Evolutionary conservation across 2,797 vertebrate genomes (phyloP), one percentile per base, ranked within the genome.

Genomic region (Ptychobarbus kaznakovi): DNA sequence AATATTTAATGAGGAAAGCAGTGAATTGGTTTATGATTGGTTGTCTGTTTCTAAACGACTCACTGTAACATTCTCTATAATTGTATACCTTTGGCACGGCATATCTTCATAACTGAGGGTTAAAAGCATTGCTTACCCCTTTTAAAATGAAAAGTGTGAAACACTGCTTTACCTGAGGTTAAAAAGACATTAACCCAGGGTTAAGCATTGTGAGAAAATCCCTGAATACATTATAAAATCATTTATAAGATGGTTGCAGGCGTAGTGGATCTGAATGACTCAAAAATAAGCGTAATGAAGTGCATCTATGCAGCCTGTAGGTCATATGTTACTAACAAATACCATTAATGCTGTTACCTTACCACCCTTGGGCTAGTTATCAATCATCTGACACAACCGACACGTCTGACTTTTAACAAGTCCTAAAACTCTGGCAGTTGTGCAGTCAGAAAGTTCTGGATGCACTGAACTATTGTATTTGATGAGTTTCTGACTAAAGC

Each of bases 111-210:
- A 38, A 76, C 10, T 1, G 18, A 76, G 12, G 32, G 51, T 76
- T 56, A 76, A 76, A 56, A 56, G 18, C 32, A 56, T 51, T 2
- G 3, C 73, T 53, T 40, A 76, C 11, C 2, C 3, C 20, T 58
- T 58, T 56, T 51, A n/a, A 40, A 58, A 56, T 40, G 15, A 81
- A 7, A 40, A n/a, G 11, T 58, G 80, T 42, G 25, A 82, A 72
- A 25, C 1, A 0, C 51, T 82, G 49, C 66, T 70, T 61, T 20
- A 20, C n/a, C 40, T 2, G 3, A 22, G 22, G 25, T 53, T 69
- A 68, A 68, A 81, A 68, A 51, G 20, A 61, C 40, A 61, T 72
- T 72, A 40, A 28, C 51, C 16, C 25, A 20, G 38, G 12, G 53
- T 56, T 38, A 73, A 58, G 25, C 38, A 10, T 35, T n/a, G 18